These are phyloP conservation scores for Hecatera dysodea DNA, from an alignment of 2,888 invertebrate genomes.

Conservation along the genomic window DNA sequence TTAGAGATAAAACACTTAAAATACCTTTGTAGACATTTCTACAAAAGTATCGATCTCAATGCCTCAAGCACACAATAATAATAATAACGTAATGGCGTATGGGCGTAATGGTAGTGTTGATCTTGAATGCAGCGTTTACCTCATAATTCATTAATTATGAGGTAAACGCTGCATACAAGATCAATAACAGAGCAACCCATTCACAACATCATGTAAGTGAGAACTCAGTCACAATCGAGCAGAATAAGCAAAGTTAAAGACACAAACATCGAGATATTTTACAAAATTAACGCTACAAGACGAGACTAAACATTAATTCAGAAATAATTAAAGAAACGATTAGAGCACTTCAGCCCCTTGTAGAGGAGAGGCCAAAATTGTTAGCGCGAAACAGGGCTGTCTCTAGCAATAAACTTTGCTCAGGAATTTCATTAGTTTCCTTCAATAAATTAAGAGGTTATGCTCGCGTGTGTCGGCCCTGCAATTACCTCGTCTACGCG, in stretches of 20 bases:
- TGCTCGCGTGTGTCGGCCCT: conserved; percentile 90
- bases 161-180: not conserved
- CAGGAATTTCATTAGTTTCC: conserved; percentile 91
- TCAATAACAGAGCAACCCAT: conserved; percentile 3
- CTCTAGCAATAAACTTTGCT: conserved; percentile 89
- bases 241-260: conserved; percentile 7
- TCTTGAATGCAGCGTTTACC: no score
- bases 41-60: no score
- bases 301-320: conserved; percentile 84
- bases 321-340: conserved; percentile 90
- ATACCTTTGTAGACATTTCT: no score
- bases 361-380: conserved; percentile 82
- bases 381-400: conserved; percentile 87
- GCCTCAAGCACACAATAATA: no score
- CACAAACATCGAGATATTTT: conserved; percentile 59
- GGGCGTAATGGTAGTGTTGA: no score
- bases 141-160: no score
- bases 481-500: conserved; percentile 87
- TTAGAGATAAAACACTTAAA: no score
- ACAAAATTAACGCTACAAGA: conserved; percentile 75
- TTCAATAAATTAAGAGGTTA: conserved; percentile 91
- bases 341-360: conserved; percentile 76
- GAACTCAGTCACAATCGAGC: conserved; percentile 3
- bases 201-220: not conserved
- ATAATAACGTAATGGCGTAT: no score